Conservation (phyloP, 2,888 invertebrate species). For the Aspidapion aeneum region DNA sequence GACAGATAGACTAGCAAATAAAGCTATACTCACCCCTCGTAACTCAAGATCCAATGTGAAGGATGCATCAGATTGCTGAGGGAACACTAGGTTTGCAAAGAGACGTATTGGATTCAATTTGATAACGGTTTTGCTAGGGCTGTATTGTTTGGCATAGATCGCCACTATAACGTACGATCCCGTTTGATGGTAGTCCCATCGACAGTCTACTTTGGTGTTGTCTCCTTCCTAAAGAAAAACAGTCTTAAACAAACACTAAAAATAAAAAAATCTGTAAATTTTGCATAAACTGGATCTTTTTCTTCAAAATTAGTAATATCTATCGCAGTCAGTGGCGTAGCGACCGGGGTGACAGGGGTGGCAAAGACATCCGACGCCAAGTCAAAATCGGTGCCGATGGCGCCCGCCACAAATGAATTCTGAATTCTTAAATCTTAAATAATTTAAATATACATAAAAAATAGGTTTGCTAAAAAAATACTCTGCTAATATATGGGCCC, state of each 20-base stretch:
- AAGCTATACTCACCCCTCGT: conserved; percentile 70
- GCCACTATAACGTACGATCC: conserved; percentile 78
- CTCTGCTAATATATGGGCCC: too few species aligned
- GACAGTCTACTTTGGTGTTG: conserved; percentile 57
- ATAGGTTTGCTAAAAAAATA: too few species aligned
- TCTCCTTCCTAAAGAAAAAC: conserved; percentile 50
- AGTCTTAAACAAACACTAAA: not conserved
- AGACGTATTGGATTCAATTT: conserved; percentile 83
- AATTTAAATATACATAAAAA: too few species aligned
- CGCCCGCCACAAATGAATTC: too few species aligned
- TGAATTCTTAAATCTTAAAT: too few species aligned
- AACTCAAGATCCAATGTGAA: conserved; percentile 78
- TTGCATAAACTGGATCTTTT: too few species aligned
- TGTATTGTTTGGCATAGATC: conserved; percentile 87
- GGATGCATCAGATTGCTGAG: conserved; percentile 65
- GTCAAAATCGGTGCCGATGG: too few species aligned
- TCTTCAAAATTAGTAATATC: too few species aligned
- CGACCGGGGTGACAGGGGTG: too few species aligned
- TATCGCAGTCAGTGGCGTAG: too few species aligned
- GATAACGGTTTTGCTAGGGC: conserved; percentile 70
- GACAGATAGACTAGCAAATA: too few species aligned
- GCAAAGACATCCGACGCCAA: too few species aligned
- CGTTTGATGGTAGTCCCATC: conserved; percentile 97
- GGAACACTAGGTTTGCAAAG: conserved; percentile 71
- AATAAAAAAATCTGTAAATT: not conserved